These are phyloP conservation scores for Poliocrania exsul DNA, from an alignment of 2,797 vertebrate genomes.

Conservation along the genomic window DNA sequence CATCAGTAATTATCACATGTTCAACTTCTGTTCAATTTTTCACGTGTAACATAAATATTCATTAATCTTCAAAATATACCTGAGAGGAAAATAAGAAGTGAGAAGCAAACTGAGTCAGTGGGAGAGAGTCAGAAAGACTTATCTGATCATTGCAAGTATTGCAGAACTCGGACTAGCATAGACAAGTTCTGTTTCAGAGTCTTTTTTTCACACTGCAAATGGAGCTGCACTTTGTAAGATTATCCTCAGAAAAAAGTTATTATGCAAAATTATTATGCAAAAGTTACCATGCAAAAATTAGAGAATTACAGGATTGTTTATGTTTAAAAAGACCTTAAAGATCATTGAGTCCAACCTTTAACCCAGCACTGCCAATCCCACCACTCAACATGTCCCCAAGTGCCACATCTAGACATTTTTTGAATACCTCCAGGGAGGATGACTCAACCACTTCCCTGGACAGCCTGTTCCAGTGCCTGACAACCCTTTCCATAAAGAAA, in stretches of 20 bases:
- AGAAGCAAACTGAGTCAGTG: neutral
- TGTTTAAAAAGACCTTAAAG: neutral
- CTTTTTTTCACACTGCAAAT: neutral
- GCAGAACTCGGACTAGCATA: neutral
- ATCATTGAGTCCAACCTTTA: neutral
- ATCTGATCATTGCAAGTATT: slow-evolving; percentile 24
- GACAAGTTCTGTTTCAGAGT: neutral
- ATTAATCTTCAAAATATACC: slow-evolving; percentile 4
- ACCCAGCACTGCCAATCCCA: neutral
- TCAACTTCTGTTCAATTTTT: slow-evolving; percentile 29
- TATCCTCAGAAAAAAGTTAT: neutral
- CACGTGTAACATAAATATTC: slow-evolving; percentile 9
- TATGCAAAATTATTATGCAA: neutral
- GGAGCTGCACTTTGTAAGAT: neutral
- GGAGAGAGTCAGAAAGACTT: neutral
- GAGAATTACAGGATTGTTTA: neutral
- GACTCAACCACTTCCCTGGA: neutral
- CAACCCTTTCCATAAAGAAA: neutral
- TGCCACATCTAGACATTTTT: neutral
- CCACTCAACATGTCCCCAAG: neutral
- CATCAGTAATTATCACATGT: neutral
- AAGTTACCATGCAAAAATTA: neutral
- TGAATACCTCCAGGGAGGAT: neutral
- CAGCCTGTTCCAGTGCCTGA: neutral
- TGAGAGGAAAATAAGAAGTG: neutral